Base-by-base conservation (phyloP, 2,113 vertebrate genomes). In the Anseranas semipalmata region DNA sequence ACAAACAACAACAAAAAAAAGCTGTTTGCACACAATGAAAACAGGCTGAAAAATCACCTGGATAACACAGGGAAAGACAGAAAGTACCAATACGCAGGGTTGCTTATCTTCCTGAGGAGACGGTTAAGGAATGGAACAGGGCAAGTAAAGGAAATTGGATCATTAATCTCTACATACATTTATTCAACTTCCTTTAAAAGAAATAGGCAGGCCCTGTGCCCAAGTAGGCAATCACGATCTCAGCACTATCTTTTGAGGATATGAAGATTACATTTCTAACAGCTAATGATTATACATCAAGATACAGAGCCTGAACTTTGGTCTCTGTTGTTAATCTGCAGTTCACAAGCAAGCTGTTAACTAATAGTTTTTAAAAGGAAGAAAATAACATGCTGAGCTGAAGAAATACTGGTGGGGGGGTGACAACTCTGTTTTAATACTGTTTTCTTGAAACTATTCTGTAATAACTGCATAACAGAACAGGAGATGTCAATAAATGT, bases 221-320 rank as follows among this genome's bases (percentile, higher is more conserved):
- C 90, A 50, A 91, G n/a, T 14, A 60, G 28, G 62, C 63, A 85
- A 65, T 82, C 75, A 80, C 5, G 6, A n/a, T 59, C 92, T 95
- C 94, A 87, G 95, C 5, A 2, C 74, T 96, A 92, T 95, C 91
- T 96, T 92, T 85, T 67, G 45, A 85, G 73, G 62, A 92, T 70
- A 22, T 39, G 58, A 94, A 66, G 71, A 59, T 76, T 73, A 87
- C 80, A 79, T 82, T 73, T 94, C 81, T 79, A 80, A 92, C 81
- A 91, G 96, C 80, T 97, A 96, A 96, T 96, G 89, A 97, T 97
- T 97, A 97, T 73, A 95, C 95, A 96, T 85, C 77, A 85, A 85
- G 85, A 73, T 95, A 89, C 81, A 93, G 80, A 90, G 63, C 71
- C 41, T 87, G 96, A 55, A 96, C 96, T 97, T 97, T 66, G 86